Conservation (phyloP, 2,797 vertebrate species). For the Phoxinus dragarum region DNA sequence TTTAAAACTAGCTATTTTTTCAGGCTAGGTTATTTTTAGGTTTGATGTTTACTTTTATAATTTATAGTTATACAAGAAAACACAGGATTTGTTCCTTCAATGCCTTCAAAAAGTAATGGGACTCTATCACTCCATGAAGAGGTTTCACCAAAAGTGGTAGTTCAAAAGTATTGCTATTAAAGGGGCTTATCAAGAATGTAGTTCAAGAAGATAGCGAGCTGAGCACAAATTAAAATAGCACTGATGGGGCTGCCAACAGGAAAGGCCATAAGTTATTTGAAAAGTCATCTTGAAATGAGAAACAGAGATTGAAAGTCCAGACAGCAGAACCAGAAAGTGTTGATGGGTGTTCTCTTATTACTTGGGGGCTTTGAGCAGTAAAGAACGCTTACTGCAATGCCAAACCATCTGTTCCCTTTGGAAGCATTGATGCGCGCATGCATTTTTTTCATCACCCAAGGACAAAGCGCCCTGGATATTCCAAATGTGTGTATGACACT, state of each 20-base stretch:
- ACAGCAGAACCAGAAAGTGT: slow-evolving; percentile 56
- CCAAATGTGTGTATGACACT: slow-evolving; percentile 44
- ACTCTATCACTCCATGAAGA: not conserved
- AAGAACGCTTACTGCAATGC: slow-evolving; percentile 60
- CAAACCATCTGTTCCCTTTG: slow-evolving; percentile 68
- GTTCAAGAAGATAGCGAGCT: not conserved
- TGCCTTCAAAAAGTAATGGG: not conserved
- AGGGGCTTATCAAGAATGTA: not conserved
- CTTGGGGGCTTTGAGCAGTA: slow-evolving; percentile 62
- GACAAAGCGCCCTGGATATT: slow-evolving; percentile 59
- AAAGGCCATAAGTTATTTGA: slow-evolving; percentile 52
- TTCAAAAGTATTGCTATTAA: not conserved
- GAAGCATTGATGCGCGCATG: slow-evolving; percentile 52
- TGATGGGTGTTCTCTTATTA: slow-evolving; percentile 59
- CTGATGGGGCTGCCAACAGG: slow-evolving; percentile 35
- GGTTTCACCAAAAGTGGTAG: not conserved
- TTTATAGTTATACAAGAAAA: not conserved
- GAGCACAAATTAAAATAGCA: slow-evolving; percentile 27
- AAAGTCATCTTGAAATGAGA: slow-evolving; percentile 56
- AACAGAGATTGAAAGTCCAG: slow-evolving; percentile 60
- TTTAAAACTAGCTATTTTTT: not conserved
- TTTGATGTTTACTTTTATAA: not conserved
- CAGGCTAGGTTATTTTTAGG: not conserved
- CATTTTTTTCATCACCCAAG: slow-evolving; percentile 58
- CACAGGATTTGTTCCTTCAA: not conserved